A percentile compares a stretch with the other conserved stretches of the same genome.
Conservation (phyloP, 2,888 invertebrate species). For the Uloborus plumipes region DNA sequence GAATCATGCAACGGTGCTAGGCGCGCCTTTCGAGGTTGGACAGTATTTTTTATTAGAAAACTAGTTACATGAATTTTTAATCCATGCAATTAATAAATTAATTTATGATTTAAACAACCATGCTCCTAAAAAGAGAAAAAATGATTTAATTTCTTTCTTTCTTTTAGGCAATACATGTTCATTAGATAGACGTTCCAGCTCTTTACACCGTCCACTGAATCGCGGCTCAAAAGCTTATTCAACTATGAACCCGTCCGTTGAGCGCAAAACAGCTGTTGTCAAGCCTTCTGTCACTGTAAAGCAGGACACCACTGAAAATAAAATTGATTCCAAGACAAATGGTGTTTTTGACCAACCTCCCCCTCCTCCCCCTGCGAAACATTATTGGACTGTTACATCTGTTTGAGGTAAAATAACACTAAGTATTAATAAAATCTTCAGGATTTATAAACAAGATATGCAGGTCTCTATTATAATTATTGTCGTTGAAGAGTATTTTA, state of each 20-base stretch:
- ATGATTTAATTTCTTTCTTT: neutral
- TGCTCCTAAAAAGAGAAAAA: no score
- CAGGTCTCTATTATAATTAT: no score
- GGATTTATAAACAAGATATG: no score
- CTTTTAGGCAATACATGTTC: slow-evolving; percentile 44
- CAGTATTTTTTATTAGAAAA: no score
- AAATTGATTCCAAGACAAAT: neutral
- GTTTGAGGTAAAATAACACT: slow-evolving; percentile 24
- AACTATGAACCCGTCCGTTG: slow-evolving; percentile 32
- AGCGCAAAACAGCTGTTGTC: slow-evolving; percentile 10
- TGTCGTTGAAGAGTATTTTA: no score
- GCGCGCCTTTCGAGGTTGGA: neutral
- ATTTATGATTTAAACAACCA: no score
- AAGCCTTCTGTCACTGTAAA: neutral
- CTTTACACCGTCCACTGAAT: slow-evolving; percentile 49
- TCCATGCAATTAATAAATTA: neutral
- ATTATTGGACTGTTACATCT: slow-evolving; percentile 62
- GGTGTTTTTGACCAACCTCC: slow-evolving; percentile 41
- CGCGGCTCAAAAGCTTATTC: slow-evolving; percentile 48
- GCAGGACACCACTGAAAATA: neutral
- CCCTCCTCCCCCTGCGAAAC: slow-evolving; percentile 45
- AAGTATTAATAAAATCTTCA: neutral
- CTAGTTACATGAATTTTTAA: neutral
- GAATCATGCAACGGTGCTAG: no score
- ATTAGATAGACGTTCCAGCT: slow-evolving; percentile 43